A percentile compares a stretch with the other conserved stretches of the same genome.
Evolutionary conservation across 2,888 invertebrate species (phyloP).

Genomic region (Thereva nobilitata): DNA sequence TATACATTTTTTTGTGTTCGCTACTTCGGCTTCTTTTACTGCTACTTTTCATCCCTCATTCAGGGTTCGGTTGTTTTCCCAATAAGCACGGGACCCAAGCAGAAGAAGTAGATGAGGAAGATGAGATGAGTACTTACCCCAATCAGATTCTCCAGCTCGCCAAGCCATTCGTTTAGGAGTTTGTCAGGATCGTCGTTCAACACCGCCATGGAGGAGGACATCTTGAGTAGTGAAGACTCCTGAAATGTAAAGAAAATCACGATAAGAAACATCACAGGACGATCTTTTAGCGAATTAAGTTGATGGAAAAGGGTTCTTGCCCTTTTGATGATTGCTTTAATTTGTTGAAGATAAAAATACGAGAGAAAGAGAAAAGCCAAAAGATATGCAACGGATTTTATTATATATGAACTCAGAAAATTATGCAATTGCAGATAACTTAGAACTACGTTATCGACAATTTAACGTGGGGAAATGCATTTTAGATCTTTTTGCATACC

Average conservation of each 20-base stretch:
- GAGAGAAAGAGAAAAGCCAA: too few species aligned
- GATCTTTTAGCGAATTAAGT: too few species aligned
- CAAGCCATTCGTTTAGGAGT: constrained; percentile 63
- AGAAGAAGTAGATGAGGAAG: neutral
- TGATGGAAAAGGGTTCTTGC: too few species aligned
- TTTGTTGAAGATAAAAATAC: too few species aligned
- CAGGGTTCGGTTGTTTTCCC: constrained; percentile 2
- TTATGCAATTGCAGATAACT: too few species aligned
- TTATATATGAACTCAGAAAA: too few species aligned
- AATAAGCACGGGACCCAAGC: neutral
- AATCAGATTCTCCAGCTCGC: constrained; percentile 62
- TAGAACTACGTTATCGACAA: too few species aligned
- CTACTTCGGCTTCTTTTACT: constrained; percentile 23
- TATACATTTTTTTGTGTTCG: constrained; percentile 1
- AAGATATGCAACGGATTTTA: too few species aligned
- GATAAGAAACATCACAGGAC: neutral
- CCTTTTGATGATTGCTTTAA: too few species aligned
- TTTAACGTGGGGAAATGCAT: too few species aligned
- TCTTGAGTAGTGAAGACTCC: constrained; percentile 28
- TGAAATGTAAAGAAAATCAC: constrained; percentile 21
- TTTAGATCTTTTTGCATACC: too few species aligned
- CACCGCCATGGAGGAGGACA: constrained; percentile 38
- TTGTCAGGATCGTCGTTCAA: constrained; percentile 59
- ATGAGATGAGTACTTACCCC: constrained; percentile 56
- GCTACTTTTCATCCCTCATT: constrained; percentile 9